These are phyloP conservation scores for Psilopogon haemacephalus DNA, from an alignment of 2,113 vertebrate genomes.

Conservation along the genomic window DNA sequence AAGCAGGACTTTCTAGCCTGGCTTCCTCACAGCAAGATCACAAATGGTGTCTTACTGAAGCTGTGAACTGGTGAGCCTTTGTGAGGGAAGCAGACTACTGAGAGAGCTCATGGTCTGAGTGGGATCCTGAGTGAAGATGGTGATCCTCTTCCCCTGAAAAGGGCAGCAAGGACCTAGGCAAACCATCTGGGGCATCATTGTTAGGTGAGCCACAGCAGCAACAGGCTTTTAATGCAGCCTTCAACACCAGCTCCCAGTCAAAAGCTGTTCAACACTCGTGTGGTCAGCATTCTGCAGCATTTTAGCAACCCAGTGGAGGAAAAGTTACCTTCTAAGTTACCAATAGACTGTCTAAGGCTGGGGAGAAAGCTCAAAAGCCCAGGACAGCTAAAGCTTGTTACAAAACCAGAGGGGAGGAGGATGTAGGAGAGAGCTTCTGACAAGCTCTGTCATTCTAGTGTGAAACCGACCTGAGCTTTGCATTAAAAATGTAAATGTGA, in stretches of 20 bases:
- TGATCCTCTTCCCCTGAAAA: not conserved
- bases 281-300: not conserved
- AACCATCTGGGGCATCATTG: not conserved
- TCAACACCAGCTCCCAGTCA: not conserved
- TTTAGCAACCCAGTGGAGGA: not conserved
- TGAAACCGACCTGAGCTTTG: conserved; percentile 40
- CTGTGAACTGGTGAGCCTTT: not conserved
- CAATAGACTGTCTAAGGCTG: not conserved
- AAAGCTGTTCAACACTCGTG: not conserved
- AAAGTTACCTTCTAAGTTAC: not conserved
- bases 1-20: not conserved
- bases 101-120: not conserved
- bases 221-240: not conserved
- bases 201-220: not conserved
- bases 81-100: not conserved
- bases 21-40: not conserved
- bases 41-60: not conserved
- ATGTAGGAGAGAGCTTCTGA: too few species aligned
- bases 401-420: not conserved
- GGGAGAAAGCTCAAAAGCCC: conserved; percentile 29
- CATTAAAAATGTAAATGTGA: conserved; percentile 63
- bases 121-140: not conserved
- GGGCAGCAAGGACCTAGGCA: not conserved
- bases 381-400: conserved; percentile 1
- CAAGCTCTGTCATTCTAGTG: conserved; percentile 19